Evolutionary conservation across 2,113 vertebrate species (phyloP).

Genomic region (Cyprinus carpio): DNA sequence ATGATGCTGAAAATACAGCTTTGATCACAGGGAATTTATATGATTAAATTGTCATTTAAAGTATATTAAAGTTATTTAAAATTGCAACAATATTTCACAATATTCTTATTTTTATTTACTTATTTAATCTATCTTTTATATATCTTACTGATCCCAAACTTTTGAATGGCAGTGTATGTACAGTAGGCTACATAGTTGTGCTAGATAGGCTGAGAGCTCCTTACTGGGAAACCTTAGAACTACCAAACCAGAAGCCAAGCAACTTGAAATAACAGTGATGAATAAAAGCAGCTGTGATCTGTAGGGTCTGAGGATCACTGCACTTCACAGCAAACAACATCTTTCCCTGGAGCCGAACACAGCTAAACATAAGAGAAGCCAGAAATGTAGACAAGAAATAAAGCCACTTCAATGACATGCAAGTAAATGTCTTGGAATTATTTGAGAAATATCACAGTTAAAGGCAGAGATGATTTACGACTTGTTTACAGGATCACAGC

Average conservation of each 20-base stretch:
- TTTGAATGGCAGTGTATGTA: no score
- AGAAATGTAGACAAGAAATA: neutral
- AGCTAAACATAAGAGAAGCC: neutral
- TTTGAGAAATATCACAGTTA: neutral
- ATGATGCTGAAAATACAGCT: no score
- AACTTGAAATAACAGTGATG: neutral
- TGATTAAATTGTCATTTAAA: no score
- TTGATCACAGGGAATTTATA: no score
- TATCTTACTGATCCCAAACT: no score
- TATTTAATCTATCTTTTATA: no score
- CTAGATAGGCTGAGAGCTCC: neutral
- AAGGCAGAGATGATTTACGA: conserved; percentile 13
- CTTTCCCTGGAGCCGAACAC: neutral
- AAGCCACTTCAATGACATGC: neutral
- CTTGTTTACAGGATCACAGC: conserved; percentile 21
- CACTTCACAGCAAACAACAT: neutral
- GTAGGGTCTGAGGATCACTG: neutral
- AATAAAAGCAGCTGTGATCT: neutral
- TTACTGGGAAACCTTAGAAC: neutral
- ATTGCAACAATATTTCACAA: no score
- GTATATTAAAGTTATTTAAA: no score
- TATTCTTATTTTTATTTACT: no score
- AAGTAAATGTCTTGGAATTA: conserved; percentile 8
- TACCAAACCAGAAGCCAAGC: neutral
- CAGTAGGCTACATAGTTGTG: neutral